Evolutionary conservation across 2,797 vertebrate species (phyloP).

Genomic region (Delichon dasypus): DNA sequence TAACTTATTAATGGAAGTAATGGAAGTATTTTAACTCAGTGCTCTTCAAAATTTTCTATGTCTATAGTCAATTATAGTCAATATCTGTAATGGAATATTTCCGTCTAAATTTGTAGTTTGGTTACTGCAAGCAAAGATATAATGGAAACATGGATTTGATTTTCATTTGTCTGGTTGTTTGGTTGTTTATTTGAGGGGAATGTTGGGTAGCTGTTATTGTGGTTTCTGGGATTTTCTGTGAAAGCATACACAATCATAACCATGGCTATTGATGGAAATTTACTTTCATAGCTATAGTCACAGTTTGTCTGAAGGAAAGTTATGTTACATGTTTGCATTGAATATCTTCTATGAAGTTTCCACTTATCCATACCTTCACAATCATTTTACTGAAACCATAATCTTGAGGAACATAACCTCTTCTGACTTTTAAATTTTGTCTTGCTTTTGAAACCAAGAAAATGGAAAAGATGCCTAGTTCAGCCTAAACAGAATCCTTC

Average conservation of each 20-base stretch:
- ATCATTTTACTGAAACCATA: not conserved
- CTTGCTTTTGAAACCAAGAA: not conserved
- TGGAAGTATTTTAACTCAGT: not conserved
- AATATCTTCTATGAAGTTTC: not conserved
- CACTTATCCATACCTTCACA: not conserved
- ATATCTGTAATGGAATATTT: not conserved
- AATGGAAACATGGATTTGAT: not conserved
- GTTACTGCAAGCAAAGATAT: not conserved
- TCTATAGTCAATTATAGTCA: not conserved
- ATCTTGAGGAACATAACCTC: not conserved
- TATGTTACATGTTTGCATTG: not conserved
- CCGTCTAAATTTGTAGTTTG: not conserved
- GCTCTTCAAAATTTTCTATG: not conserved
- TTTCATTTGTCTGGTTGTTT: not conserved
- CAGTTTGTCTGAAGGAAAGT: not conserved
- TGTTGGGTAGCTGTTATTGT: not conserved
- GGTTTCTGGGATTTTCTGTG: not conserved
- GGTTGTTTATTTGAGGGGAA: fast-evolving
- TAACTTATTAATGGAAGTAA: not conserved
- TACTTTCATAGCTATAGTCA: not conserved
- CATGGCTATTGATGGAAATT: not conserved
- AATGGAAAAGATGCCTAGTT: not conserved
- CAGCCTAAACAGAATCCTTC: not conserved
- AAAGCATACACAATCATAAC: not conserved
- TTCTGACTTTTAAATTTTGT: not conserved